A percentile compares a stretch with the other conserved stretches of the same genome.
Conservation (phyloP, 1,140 invertebrate genomes). For the Gryllus bimaculatus region DNA sequence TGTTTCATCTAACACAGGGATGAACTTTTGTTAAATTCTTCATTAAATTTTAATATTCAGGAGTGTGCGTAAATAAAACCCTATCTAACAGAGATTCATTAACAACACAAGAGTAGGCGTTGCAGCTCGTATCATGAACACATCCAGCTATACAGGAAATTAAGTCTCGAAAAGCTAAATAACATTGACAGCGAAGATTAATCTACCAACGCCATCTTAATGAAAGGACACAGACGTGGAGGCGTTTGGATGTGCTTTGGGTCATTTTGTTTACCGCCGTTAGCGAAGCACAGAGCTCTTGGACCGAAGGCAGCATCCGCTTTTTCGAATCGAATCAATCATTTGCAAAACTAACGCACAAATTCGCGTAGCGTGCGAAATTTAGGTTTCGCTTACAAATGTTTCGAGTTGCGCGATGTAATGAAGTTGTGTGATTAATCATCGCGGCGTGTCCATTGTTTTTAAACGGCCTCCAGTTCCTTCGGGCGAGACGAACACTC, state of each 20-base stretch:
- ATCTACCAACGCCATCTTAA: not conserved
- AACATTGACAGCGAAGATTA: constrained; percentile 1
- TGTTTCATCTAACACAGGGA: not conserved
- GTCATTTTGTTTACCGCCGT: no score
- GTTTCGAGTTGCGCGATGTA: not conserved
- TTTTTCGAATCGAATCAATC: no score
- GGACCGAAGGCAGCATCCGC: no score
- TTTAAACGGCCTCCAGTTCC: not conserved
- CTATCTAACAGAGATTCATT: not conserved
- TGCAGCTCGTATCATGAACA: not conserved
- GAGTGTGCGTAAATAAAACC: not conserved
- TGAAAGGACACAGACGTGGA: not conserved
- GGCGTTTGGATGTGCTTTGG: no score
- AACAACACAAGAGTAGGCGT: not conserved
- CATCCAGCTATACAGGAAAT: not conserved
- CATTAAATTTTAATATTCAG: not conserved
- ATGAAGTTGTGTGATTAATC: not conserved
- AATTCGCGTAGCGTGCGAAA: no score
- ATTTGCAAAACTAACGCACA: no score
- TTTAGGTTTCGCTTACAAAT: not conserved
- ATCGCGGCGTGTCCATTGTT: not conserved
- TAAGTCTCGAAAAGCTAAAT: constrained; percentile 1
- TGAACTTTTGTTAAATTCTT: not conserved
- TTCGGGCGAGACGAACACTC: not conserved
- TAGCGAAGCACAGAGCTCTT: no score